Evolutionary conservation across 2,888 invertebrate genomes (phyloP).

Genomic region (Pherbina coryleti): DNA sequence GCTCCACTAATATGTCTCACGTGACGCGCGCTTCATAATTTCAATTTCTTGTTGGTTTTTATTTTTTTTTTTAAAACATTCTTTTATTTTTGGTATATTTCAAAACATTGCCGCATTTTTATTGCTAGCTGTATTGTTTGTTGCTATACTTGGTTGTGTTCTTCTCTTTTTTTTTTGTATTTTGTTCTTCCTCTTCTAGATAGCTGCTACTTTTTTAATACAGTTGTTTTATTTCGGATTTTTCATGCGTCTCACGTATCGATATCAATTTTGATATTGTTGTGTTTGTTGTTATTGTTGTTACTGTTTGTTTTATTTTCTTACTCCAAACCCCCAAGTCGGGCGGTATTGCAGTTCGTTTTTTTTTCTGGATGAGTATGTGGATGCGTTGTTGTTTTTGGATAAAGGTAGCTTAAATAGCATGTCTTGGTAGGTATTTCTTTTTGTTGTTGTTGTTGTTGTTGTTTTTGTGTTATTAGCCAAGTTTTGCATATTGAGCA

Average conservation of each 20-base stretch:
- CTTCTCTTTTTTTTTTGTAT: background rate
- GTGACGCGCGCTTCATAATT: conserved; percentile 33
- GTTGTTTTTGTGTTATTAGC: background rate
- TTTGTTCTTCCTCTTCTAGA: background rate
- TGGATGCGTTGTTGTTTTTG: no score
- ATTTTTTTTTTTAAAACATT: background rate
- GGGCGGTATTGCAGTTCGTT: background rate
- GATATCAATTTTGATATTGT: conserved; percentile 24
- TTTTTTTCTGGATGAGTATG: background rate
- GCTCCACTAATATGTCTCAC: conserved; percentile 28
- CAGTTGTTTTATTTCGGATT: background rate
- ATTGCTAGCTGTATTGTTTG: background rate
- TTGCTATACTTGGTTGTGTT: background rate
- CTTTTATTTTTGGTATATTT: background rate
- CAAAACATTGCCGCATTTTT: no score
- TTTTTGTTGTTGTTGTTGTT: background rate
- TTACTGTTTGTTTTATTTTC: background rate
- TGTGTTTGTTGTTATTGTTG: background rate
- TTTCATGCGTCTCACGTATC: conserved; percentile 16
- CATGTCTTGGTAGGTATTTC: background rate
- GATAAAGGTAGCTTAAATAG: background rate
- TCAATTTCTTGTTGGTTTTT: background rate
- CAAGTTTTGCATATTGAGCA: conserved; percentile 8
- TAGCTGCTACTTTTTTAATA: background rate
- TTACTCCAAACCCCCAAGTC: background rate